A percentile compares a stretch with the other conserved stretches of the same genome.
Evolutionary conservation across 2,797 vertebrate genomes (phyloP).

Genomic region (Halcyon badia): DNA sequence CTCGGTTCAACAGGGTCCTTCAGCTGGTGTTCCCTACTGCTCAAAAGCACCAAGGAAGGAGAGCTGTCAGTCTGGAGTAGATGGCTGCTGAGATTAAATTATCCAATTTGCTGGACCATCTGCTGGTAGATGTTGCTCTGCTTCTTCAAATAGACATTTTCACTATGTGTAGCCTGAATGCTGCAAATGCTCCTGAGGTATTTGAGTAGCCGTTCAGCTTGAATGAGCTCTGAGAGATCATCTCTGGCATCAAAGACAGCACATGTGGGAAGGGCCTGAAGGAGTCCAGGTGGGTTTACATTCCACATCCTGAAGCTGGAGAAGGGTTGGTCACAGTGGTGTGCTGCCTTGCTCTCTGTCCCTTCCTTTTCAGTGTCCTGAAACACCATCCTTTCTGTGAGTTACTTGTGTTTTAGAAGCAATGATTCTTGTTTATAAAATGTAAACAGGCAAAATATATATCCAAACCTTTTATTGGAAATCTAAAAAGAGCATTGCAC

Average conservation of each 20-base stretch:
- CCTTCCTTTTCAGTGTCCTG: neutral
- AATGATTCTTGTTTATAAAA: neutral
- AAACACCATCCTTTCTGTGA: neutral
- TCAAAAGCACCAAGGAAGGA: constrained; percentile 23
- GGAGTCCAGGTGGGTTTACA: neutral
- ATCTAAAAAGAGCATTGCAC: neutral
- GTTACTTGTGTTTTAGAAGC: neutral
- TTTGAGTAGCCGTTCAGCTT: neutral
- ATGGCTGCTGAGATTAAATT: constrained; percentile 15
- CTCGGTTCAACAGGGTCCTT: constrained; percentile 12
- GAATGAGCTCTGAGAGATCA: neutral
- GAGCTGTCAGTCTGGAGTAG: neutral
- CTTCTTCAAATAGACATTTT: constrained; percentile 9
- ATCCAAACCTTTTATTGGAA: neutral
- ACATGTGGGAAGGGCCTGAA: neutral
- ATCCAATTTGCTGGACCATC: constrained; percentile 18
- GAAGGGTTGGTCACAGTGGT: neutral
- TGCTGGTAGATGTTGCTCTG: neutral
- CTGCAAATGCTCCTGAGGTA: neutral
- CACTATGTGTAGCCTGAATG: neutral
- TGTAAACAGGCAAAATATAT: neutral
- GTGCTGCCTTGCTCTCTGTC: neutral
- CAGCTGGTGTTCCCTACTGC: neutral
- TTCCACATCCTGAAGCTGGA: neutral
- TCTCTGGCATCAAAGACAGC: neutral